Evolutionary conservation across 2,888 invertebrate species (phyloP), one percentile per base, ranked within the genome.

Genomic region (Drosophila kuntzei): DNA sequence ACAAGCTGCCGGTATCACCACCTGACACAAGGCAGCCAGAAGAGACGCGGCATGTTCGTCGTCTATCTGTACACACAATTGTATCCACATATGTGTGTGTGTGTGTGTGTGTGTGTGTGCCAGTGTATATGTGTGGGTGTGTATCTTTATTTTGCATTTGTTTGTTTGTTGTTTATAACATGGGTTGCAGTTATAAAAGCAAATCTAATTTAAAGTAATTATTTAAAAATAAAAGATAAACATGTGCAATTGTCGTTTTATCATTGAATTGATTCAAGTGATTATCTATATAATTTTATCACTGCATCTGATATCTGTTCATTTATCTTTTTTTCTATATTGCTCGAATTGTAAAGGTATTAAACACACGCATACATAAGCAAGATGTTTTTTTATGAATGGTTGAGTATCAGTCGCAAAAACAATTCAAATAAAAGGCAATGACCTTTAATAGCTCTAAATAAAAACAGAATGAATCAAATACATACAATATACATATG

Each of bases 1-100:
- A 69, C 64, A 59, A 62, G 57, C 20, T 29, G 53, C 53, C 43
- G 44, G 20, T 22, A 58, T 55, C 76, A 51, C 47, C 68, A 72
- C 60, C 76, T 71, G 71, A 55, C 65, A 60, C 47, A 53, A 55
- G 47, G 47, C 59, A 76, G 41, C 46, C 54, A 55, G 43, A 64
- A 60, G 46, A 75, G 62, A 57, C 47, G 63, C 73, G 37, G 71
- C 73, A 49, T 58, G 29, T n/a, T 57, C 47, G 55, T 34, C 32
- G n/a, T 57, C 25, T 59, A 18, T 71, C n/a, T 51, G 18, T 49
- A 27, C 44, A 47, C 16, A 46, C 27, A n/a, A 49, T 8, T 43
- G 18, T 39, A 12, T 51, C 43, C 62, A 27, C 25, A n/a, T 37
- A 37, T 62, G 29, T 49, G 46, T 46, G 18, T 53, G 34, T 58